These are phyloP conservation scores for Lucilia sericata DNA, from an alignment of 1,140 invertebrate species.

Conservation along the genomic window DNA sequence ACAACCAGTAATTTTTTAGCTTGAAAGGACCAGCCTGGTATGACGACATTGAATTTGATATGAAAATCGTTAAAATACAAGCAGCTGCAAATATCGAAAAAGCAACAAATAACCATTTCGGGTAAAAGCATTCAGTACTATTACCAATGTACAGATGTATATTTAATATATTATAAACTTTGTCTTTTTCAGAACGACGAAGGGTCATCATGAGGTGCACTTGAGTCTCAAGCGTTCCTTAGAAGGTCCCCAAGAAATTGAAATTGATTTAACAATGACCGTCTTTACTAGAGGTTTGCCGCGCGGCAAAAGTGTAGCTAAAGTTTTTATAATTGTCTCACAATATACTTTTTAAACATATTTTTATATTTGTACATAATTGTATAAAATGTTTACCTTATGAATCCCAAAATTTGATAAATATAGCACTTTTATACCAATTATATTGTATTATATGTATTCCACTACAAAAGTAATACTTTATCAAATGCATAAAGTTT, in stretches of 20 bases:
- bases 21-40: constrained; percentile 83
- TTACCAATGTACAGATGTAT: no score
- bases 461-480: no score
- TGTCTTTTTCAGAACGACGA: constrained; percentile 67
- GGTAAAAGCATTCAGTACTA: constrained; percentile 64
- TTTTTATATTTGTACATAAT: not conserved
- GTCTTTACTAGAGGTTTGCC: constrained; percentile 78
- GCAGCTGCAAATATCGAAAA: constrained; percentile 73
- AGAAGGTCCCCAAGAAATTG: constrained; percentile 89
- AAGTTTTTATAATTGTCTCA: constrained; percentile 86
- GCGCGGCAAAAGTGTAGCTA: constrained; percentile 84
- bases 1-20: no score
- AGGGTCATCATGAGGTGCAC: constrained; percentile 76
- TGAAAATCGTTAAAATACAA: constrained; percentile 74
- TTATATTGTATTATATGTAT: no score
- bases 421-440: no score
- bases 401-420: no score
- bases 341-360: constrained; percentile 79
- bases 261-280: constrained; percentile 88
- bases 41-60: constrained; percentile 78
- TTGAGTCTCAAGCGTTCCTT: constrained; percentile 79
- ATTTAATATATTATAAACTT: not conserved
- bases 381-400: not conserved
- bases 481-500: no score
- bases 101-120: constrained; percentile 78